Percentiles rank a stretch among this genome's conserved stretches.
Evolutionary conservation across 2,113 vertebrate species (phyloP).

Genomic region (Dasyurus viverrinus): DNA sequence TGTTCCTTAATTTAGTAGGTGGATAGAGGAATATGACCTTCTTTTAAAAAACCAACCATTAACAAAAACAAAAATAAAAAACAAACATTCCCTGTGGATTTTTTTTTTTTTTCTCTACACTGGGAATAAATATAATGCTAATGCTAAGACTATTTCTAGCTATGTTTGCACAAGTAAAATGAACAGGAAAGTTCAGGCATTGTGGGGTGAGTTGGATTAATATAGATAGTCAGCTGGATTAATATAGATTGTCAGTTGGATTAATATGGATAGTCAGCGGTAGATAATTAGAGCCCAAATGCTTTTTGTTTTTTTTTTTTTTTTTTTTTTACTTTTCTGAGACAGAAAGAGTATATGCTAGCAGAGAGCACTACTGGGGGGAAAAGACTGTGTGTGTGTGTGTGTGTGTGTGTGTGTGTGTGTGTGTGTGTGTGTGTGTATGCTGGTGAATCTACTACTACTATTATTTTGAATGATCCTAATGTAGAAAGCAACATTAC

Average conservation of each 20-base stretch:
- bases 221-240: too few relatives aligned
- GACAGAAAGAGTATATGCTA: background rate
- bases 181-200: background rate
- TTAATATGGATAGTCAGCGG: background rate
- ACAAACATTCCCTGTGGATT: rapidly evolving
- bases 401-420: background rate
- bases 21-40: background rate
- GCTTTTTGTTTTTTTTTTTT: background rate
- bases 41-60: background rate
- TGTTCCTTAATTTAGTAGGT: background rate
- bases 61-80: background rate
- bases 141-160: rapidly evolving
- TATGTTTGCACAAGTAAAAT: background rate
- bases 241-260: background rate
- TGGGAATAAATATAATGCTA: background rate
- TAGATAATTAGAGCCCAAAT: background rate
- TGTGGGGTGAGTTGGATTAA: background rate
- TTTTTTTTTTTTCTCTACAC: background rate
- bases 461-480: background rate
- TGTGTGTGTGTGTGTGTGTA: background rate
- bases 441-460: background rate
- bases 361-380: background rate
- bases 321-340: background rate
- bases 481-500: background rate
- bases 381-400: background rate